Base-by-base conservation (phyloP, 2,113 vertebrate species). In the Siphamia tubifer region DNA sequence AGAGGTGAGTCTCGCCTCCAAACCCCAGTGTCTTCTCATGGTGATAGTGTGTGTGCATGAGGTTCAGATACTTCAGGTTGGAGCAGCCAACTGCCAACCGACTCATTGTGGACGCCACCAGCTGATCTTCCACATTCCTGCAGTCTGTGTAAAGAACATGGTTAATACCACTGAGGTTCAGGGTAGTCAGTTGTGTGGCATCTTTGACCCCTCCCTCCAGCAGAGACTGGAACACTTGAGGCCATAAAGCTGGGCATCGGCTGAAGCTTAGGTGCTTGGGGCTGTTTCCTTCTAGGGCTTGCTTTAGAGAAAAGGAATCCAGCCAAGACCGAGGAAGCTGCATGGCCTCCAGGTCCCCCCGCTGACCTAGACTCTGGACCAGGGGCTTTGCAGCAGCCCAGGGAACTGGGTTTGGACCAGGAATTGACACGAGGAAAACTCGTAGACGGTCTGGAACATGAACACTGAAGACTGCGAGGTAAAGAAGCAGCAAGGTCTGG, bases 241-340 rank as follows among this genome's bases (percentile, higher is more conserved):
- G 88, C 19, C 96, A 95, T 0, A 96, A 87, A 6, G 93, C 80
- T 0, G 94, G 89, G 47, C 96, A 98, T 58, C 95, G 94, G 72
- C 96, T 96, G 82, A 99, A 95, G 89, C 94, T 99, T 52, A 99
- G 92, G 89, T 97, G 96, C 44, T 93, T 92, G 0, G 98, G 97
- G 52, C 94, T 94, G 82, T 92, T 95, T 83, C 96, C 95, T 21
- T 91, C 93, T 80, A 98, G 84, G 20, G 96, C 93, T 83, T 92
- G 93, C 40, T 95, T 93, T 4, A 98, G 89, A 2, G 94, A 93
- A 0, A 92, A 85, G 64, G 94, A 90, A 0, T 96, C 96, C 57
- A 98, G 87, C 97, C 97, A 99, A 11, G 94, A 93, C 15, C 92
- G 92, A 17, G 98, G 98, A 53, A 99, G 90, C 84, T 99, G 97